Evolutionary conservation across 2,113 vertebrate genomes (phyloP), one percentile per base, ranked within the genome.

Genomic region (Myotis brandtii): DNA sequence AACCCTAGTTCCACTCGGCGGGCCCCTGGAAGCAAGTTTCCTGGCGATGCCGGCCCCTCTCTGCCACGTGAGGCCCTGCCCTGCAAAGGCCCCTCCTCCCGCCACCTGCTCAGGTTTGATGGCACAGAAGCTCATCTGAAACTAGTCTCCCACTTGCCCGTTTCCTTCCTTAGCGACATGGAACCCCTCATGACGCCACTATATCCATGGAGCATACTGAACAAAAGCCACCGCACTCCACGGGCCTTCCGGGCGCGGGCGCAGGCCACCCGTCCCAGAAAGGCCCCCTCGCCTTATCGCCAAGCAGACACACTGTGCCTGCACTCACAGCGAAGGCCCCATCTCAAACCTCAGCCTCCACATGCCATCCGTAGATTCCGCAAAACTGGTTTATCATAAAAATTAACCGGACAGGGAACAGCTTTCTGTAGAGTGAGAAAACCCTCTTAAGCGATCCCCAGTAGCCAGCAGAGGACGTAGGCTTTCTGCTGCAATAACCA

Each of bases 371-470:
- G 75, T 48, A 86, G 27, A 83, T 82, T 86, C 25, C 37, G 5
- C 48, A 88, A 92, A 92, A 92, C 34, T 8, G 46, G 48, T 95
- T 94, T 89, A 86, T 30, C 79, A 86, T 79, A 85, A 96, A 93
- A 97, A 96, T 72, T 89, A 97, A 72, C 5, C 85, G 32, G 40
- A 66, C 16, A 93, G n/a, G 48, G 18, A 77, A 73, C 20, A 81
- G 76, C n/a, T 90, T 92, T 94, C 70, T 40, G 54, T 23, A 81
- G 30, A 84, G 46, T 59, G 69, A 94, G 86, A 86, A 86, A 95
- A 88, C 69, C 34, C 77, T 93, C 89, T 77, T 62, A 91, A 90
- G 81, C 94, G 40, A 79, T 73, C 95, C 91, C 73, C 67, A 92
- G 56, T 88, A 85, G 50, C 77, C 88, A 89, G 48, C 30, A 93